phyloP scores from a whole-genome alignment of 2,797 vertebrate species.

The Pseudomugil gertrudae region DNA sequence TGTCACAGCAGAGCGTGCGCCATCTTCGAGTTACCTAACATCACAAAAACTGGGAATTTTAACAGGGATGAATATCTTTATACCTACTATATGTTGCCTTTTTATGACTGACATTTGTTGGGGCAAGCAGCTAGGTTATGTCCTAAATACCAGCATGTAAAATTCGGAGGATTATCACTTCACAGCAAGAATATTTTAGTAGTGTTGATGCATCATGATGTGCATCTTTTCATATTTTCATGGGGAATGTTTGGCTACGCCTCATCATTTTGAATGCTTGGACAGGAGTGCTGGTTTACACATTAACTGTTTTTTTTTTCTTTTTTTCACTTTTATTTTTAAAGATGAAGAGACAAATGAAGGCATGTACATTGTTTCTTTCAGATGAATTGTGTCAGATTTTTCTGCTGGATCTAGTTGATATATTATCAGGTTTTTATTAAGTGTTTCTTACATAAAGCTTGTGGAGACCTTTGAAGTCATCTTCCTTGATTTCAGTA shows the following conservation, averaged over 20 bases:
- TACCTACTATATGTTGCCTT: not conserved
- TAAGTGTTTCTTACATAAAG: slow-evolving; percentile 87
- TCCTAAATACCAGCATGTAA: not conserved
- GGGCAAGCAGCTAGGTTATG: not conserved
- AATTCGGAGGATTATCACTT: not conserved
- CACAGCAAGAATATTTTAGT: too few relatives aligned
- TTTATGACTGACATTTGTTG: too few relatives aligned
- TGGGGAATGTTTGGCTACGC: too few relatives aligned
- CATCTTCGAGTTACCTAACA: too few relatives aligned
- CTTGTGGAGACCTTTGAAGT: slow-evolving; percentile 90
- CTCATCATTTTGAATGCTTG: not conserved
- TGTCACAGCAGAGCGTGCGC: too few relatives aligned
- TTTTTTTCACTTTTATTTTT: not conserved
- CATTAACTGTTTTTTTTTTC: not conserved
- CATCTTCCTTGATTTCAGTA: slow-evolving; percentile 93
- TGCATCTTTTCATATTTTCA: not conserved
- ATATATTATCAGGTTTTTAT: not conserved
- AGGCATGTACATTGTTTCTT: not conserved
- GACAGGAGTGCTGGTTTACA: not conserved
- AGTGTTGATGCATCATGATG: not conserved
- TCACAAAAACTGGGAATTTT: not conserved
- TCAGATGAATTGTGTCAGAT: not conserved
- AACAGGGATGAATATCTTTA: not conserved
- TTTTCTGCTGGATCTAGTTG: not conserved
- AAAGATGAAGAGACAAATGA: too few relatives aligned